Evolutionary conservation across 1,140 invertebrate species (phyloP), one percentile per base, ranked within the genome.

Genomic region (Drosophila subpulchrella): DNA sequence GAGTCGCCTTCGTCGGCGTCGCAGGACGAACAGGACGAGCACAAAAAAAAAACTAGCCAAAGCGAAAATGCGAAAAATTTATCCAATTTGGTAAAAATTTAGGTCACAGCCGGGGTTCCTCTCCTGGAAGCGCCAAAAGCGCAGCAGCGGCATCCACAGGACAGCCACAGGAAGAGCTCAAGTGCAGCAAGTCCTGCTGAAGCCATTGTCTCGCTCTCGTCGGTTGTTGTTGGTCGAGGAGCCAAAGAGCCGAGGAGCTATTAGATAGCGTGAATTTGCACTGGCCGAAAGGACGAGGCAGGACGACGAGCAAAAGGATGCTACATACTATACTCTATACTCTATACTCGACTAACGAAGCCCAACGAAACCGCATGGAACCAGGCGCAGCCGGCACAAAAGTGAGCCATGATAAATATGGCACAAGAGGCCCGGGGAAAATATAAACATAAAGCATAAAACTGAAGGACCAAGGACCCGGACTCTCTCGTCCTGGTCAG

Each of bases 41-140:
- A 42, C 5, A 42, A 15, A 7, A 8, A n/a, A n/a, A 38, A 55
- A 59, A 36, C 74, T 59, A 51, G 77, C 67, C 67, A 75, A 75
- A 84, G 77, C 68, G 84, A 85, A 89, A 91, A 91, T 91, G 89
- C 90, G 90, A 91, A 91, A 91, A 91, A 91, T 91, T 85, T 91
- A 91, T 91, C 89, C 89, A 91, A 91, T 91, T 91, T 91, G 89
- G 89, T 89, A 91, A 91, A 91, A 91, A 91, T 91, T 91, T 91
- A 77, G 89, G 89, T 91, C 89, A 91, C 81, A 89, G 71, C 77
- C 79, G 74, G 76, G 88, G 62, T 76, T 56, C 51, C 60, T 48
- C 53, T 53, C 74, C 78, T 85, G 71, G 61, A 78, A 82, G 71
- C 66, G 48, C 66, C 72, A 86, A 86, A 89, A 86, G 83, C 76